phyloP scores from a whole-genome alignment of 2,888 invertebrate species.

The Pyralis farinalis region DNA sequence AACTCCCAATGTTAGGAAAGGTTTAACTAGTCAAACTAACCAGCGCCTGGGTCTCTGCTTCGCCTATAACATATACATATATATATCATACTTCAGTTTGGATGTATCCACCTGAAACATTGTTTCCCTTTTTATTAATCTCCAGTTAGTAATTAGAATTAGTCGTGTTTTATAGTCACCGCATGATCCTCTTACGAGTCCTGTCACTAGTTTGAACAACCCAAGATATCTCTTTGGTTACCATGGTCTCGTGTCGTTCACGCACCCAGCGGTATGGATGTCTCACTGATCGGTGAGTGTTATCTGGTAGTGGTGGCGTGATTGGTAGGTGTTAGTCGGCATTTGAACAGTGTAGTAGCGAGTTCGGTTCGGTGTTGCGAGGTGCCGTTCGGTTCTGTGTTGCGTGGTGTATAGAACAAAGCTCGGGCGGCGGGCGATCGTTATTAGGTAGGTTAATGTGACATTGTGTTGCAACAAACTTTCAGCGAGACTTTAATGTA shows the following conservation, averaged over 20 bases:
- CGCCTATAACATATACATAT: no score
- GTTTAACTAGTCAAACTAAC: no score
- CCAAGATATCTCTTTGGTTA: no score
- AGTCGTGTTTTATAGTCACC: no score
- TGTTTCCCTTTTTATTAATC: no score
- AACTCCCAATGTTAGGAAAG: no score
- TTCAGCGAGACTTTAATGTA: conserved; percentile 61
- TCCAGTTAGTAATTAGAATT: no score
- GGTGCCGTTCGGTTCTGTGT: conserved; percentile 23
- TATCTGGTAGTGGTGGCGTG: background rate
- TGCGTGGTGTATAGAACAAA: conserved; percentile 53
- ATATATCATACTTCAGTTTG: no score
- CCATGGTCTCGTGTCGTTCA: background rate
- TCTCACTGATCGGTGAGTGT: conserved; percentile 50
- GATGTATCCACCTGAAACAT: no score
- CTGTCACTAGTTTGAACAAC: no score
- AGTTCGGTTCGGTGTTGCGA: conserved; percentile 1
- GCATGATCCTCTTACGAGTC: no score
- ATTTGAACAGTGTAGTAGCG: conserved; percentile 17
- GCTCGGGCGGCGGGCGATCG: conserved; percentile 33
- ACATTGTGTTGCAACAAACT: conserved; percentile 71
- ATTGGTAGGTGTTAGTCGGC: conserved; percentile 34
- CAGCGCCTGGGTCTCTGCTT: no score
- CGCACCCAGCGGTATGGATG: conserved; percentile 14
- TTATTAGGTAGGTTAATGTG: conserved; percentile 69